Evolutionary conservation across 2,113 vertebrate species (phyloP), one percentile per base, ranked within the genome.

Genomic region (Rhinoptilus africanus): DNA sequence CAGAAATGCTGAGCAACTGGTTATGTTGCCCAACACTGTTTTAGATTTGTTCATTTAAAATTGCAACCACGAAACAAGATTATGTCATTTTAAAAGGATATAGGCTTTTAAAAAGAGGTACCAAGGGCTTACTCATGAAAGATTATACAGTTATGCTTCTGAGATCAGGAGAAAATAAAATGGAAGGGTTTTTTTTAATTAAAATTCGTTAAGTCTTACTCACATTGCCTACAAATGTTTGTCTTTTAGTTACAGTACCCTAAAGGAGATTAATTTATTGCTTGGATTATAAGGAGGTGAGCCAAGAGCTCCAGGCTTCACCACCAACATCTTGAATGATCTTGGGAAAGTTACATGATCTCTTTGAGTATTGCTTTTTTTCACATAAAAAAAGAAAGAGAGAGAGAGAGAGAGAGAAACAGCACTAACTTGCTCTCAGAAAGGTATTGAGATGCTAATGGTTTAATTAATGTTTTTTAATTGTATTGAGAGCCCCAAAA

Each of bases 1-100:
- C 15, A 57, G 67, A 94, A 92, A 92, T 68, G 53, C 14, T 35
- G 39, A 83, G 47, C 32, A 85, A 76, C 53, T 82, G 62, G 20
- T 67, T 82, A 43, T 68, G 14, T 43, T 76, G 37, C 26, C 69
- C 1, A 1, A 57, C 47, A 77, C 48, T 94, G 21, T 75, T 79
- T 92, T 32, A 87, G 24, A 74, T 73, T 77, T 88, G 32, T 50
- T 91, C 80, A 57, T n/a, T 85, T 91, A 89, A 89, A 94, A 93
- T 35, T 93, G 32, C 48, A 62, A 62, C 32, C 22, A 59, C 76
- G 74, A 93, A 88, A 90, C 21, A 68, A 64, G 74, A 91, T 66
- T 32, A 66, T 64, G 23, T n/a, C 7, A 64, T 67, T 86, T 96
- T 72, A 72, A 92, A 88, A 86, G 23, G 62, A 93, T 30, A 41